phyloP scores from a whole-genome alignment of 1,140 invertebrate species.

The Diachasmimorpha longicaudata region DNA sequence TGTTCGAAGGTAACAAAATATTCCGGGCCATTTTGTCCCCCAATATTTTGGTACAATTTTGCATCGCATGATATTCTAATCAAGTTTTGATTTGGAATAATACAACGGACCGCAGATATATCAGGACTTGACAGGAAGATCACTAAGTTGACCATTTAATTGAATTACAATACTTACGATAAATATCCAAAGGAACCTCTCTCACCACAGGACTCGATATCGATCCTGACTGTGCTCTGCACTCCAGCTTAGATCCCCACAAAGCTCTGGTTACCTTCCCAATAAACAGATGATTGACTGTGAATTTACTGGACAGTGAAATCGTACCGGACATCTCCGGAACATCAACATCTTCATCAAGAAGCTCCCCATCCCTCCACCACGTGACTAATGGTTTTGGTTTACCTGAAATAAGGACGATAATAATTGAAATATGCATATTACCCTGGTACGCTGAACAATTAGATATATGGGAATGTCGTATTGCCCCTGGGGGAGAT shows the following conservation, averaged over 20 bases:
- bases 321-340: slow-evolving; percentile 62
- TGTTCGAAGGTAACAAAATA: too few species aligned
- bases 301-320: slow-evolving; percentile 63
- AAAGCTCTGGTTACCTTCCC: slow-evolving; percentile 68
- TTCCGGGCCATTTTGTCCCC: too few species aligned
- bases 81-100: too few species aligned
- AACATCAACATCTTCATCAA: slow-evolving; percentile 72
- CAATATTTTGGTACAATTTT: too few species aligned
- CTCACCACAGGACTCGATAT: slow-evolving; percentile 63
- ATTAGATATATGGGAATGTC: background rate
- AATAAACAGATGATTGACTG: slow-evolving; percentile 73
- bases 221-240: slow-evolving; percentile 72
- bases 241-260: slow-evolving; percentile 70
- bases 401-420: slow-evolving; percentile 61
- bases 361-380: slow-evolving; percentile 75
- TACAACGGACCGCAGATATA: too few species aligned
- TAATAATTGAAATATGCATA: background rate
- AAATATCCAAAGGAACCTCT: slow-evolving; percentile 71
- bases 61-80: too few species aligned
- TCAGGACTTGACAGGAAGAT: too few species aligned
- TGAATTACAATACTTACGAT: slow-evolving; percentile 67
- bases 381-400: slow-evolving; percentile 78
- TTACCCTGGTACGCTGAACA: background rate
- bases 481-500: background rate
- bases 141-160: too few species aligned